Evolutionary conservation across 2,888 invertebrate species (phyloP).

Genomic region (Chymomyza caudatula): DNA sequence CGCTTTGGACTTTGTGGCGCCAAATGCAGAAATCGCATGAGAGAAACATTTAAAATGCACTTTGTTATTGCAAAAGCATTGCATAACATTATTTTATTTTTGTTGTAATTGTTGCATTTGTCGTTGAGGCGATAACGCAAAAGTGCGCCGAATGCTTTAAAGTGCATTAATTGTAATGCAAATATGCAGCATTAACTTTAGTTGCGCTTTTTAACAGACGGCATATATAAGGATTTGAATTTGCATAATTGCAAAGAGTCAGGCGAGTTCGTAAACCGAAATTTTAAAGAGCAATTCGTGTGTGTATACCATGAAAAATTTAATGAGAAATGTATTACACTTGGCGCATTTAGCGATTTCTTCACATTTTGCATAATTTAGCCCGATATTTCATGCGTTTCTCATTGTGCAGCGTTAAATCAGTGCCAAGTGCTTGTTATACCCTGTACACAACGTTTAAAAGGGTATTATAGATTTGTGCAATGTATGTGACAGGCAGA

Average conservation of each 20-base stretch:
- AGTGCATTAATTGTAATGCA: constrained; percentile 68
- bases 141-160: constrained; percentile 43
- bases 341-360: constrained; percentile 67
- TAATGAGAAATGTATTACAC: constrained; percentile 51
- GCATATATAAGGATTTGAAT: constrained; percentile 28
- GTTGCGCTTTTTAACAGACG: constrained; percentile 33
- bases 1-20: neutral
- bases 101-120: neutral
- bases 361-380: constrained; percentile 44
- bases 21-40: constrained; percentile 31
- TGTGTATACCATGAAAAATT: neutral
- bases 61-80: constrained; percentile 40
- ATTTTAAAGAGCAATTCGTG: neutral
- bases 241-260: constrained; percentile 60
- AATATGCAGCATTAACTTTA: constrained; percentile 61
- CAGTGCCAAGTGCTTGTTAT: constrained; percentile 69
- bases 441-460: too few species aligned
- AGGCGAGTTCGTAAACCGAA: neutral
- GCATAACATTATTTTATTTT: constrained; percentile 21
- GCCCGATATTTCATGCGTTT: constrained; percentile 26
- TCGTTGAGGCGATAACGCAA: constrained; percentile 16
- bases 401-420: constrained; percentile 62
- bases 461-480: too few species aligned
- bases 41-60: constrained; percentile 59
- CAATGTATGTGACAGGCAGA: too few species aligned